Percentiles rank a stretch among this genome's conserved stretches.
Conservation (phyloP, 2,113 vertebrate genomes). For the Bubo scandiacus region DNA sequence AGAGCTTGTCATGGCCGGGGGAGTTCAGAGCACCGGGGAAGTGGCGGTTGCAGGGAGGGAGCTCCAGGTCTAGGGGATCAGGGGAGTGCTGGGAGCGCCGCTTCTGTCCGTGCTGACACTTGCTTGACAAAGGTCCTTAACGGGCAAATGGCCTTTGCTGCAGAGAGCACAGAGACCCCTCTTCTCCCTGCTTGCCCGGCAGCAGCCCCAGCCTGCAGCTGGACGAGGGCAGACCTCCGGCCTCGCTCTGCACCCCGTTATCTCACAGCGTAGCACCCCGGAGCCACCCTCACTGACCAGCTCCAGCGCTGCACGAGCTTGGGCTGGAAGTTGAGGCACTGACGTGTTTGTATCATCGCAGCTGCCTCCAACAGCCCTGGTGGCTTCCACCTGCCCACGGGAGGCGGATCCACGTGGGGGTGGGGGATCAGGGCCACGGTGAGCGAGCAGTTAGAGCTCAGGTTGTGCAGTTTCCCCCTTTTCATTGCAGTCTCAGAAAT, state of each 20-base stretch:
- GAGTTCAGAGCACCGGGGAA: not conserved
- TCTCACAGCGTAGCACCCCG: no score
- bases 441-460: not conserved
- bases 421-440: not conserved
- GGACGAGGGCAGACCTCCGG: not conserved
- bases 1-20: not conserved
- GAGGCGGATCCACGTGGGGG: rapidly evolving
- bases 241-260: rapidly evolving
- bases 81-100: not conserved
- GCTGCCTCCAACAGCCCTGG: not conserved
- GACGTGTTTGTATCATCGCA: rapidly evolving
- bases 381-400: not conserved
- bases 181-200: not conserved
- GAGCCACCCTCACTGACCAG: rapidly evolving
- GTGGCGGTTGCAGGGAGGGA: not conserved
- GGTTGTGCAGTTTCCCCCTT: not conserved
- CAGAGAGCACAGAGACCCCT: not conserved
- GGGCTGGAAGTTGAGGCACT: not conserved
- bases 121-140: not conserved
- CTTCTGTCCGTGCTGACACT: not conserved
- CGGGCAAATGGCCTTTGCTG: not conserved
- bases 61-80: not conserved
- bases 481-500: not conserved
- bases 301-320: rapidly evolving
- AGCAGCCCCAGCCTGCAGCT: not conserved